phyloP scores from a whole-genome alignment of 2,888 invertebrate species.

The Aspidiotus rigidus region DNA sequence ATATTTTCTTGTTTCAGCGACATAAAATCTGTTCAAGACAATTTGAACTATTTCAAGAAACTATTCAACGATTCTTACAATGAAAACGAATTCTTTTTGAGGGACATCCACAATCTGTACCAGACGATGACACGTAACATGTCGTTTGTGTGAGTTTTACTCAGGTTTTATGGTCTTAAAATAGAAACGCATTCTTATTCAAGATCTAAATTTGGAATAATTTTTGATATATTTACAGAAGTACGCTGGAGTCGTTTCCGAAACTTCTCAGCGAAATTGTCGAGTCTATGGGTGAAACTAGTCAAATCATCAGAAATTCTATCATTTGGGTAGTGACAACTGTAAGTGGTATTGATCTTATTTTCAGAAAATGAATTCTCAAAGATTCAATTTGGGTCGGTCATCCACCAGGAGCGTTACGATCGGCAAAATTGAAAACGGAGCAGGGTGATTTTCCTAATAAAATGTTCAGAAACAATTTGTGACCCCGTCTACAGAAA shows the following conservation, averaged over 20 bases:
- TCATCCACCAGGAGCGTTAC: not conserved
- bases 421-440: not conserved
- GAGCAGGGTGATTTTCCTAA: too few species aligned
- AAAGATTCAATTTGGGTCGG: not conserved
- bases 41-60: slow-evolving; percentile 50
- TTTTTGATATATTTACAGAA: slow-evolving; percentile 33
- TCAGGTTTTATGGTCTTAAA: not conserved
- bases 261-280: slow-evolving; percentile 72
- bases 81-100: slow-evolving; percentile 73
- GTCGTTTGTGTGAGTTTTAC: slow-evolving; percentile 50
- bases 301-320: slow-evolving; percentile 65
- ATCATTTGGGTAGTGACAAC: slow-evolving; percentile 64
- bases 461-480: too few species aligned
- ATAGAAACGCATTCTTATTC: not conserved
- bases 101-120: slow-evolving; percentile 62
- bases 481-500: too few species aligned
- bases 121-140: slow-evolving; percentile 66
- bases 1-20: slow-evolving; percentile 37
- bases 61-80: slow-evolving; percentile 69
- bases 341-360: slow-evolving; percentile 43
- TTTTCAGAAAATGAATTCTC: not conserved
- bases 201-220: not conserved
- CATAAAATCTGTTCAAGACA: slow-evolving; percentile 36
- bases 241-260: slow-evolving; percentile 62
- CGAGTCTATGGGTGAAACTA: slow-evolving; percentile 78